Evolutionary conservation across 1,140 invertebrate species (phyloP).

Genomic region (Teleopsis dalmanni): DNA sequence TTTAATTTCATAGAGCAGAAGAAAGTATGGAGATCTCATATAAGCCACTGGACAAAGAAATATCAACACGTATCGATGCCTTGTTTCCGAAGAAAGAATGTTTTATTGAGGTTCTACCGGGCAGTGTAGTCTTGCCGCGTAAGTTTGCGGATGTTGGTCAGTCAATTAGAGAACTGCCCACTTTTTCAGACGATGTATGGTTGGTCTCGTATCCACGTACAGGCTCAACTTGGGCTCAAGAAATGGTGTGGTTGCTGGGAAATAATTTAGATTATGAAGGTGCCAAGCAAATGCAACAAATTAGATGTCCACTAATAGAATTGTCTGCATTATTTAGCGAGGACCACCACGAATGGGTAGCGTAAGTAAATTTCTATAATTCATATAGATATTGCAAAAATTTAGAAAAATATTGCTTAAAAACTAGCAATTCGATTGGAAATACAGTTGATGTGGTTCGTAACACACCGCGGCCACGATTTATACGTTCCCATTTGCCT

Average conservation of each 20-base stretch:
- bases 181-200: conserved; percentile 68
- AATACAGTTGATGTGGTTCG: conserved; percentile 63
- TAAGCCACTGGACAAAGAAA: conserved; percentile 54
- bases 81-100: conserved; percentile 60
- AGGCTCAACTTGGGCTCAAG: conserved; percentile 82
- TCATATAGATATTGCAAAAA: neutral
- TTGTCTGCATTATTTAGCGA: conserved; percentile 49
- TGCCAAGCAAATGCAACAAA: conserved; percentile 60
- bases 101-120: conserved; percentile 62
- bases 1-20: neutral
- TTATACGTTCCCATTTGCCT: conserved; percentile 74
- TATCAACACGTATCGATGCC: conserved; percentile 54
- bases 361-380: conserved; percentile 18
- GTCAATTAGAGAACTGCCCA: conserved; percentile 57
- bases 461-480: conserved; percentile 60
- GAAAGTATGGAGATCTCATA: conserved; percentile 49
- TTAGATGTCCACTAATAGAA: conserved; percentile 51
- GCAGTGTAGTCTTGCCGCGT: conserved; percentile 57
- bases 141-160: conserved; percentile 59
- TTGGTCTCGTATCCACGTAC: conserved; percentile 74
- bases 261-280: conserved; percentile 70
- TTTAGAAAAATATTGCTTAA: too few relatives aligned
- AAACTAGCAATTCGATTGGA: conserved; percentile 41
- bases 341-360: conserved; percentile 48
- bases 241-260: conserved; percentile 79